A percentile compares a stretch with the other conserved stretches of the same genome.
Conservation (phyloP, 1,140 invertebrate genomes). For the Apis dorsata region DNA sequence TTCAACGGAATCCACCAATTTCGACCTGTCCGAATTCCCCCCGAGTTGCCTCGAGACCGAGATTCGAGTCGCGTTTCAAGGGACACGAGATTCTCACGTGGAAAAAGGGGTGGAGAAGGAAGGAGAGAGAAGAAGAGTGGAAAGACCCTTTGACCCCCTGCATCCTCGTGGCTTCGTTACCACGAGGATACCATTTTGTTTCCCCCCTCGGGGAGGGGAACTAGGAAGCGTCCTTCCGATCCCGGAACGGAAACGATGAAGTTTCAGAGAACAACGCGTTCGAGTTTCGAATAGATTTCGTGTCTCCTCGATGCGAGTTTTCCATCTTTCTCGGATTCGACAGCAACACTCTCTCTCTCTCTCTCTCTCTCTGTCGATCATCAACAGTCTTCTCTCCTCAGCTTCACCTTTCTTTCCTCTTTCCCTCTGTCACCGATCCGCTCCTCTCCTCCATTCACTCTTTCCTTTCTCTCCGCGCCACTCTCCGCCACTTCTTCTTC, state of each 20-base stretch:
- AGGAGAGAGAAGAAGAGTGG: neutral
- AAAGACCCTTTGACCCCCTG: slow-evolving; percentile 32
- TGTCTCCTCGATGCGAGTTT: neutral
- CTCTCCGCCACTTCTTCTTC: neutral
- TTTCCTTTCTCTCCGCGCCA: slow-evolving; percentile 45
- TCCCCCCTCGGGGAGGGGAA: slow-evolving; percentile 1
- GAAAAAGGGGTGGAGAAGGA: neutral
- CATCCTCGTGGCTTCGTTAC: slow-evolving; percentile 47
- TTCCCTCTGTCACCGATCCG: slow-evolving; percentile 36
- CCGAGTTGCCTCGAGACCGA: no score
- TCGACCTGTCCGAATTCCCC: neutral
- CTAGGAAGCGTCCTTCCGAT: slow-evolving; percentile 44
- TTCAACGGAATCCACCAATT: slow-evolving; percentile 46
- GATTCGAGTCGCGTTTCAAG: slow-evolving; percentile 1
- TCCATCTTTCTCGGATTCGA: neutral
- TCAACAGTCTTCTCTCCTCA: neutral
- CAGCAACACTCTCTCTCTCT: neutral
- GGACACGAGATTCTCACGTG: slow-evolving; percentile 40
- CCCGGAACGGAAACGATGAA: neutral
- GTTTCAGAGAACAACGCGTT: neutral
- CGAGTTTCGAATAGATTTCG: neutral
- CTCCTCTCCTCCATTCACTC: slow-evolving; percentile 32
- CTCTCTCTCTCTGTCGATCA: slow-evolving; percentile 14
- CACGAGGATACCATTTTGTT: slow-evolving; percentile 57
- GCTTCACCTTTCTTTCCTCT: slow-evolving; percentile 25